Base-by-base conservation (phyloP, 2,888 invertebrate species). In the Thera britannica region DNA sequence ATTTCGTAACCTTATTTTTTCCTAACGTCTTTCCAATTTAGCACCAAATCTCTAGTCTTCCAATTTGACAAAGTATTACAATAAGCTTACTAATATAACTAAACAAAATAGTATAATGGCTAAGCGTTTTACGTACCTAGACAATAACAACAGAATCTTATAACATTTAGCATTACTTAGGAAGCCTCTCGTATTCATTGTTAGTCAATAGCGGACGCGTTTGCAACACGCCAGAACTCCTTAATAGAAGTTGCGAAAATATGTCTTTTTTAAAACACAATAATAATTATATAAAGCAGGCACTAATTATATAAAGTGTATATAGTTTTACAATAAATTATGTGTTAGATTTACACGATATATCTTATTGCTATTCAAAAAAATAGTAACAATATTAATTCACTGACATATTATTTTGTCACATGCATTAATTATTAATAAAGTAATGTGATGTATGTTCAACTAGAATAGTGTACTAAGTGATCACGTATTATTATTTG, bases 31-130 rank as follows among this genome's bases (percentile, higher is more conserved):
- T 88, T 88, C 88, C 89, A 89, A 89, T 92, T 92, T 93, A 93
- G 93, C 93, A 93, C 93, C 93, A 92, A 92, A 91, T 88, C 89
- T 79, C 89, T 89, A 93, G 93, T 93, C 93, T 93, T 93, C 92
- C 93, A 92, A 92, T 92, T 90, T 83, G 84, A 87, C 86, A 85
- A 88, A 86, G 79, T 87, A 90, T 87, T 79, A 86, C 85, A 88
- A 90, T 90, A 89, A 92, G 92, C 93, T 88, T 91, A 91, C 81
- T 81, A 75, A 67, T 77, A 66, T 77, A 86, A 87, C 82, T 87
- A 91, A 90, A 86, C 90, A 90, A 92, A 52, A 92, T 88, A 85
- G 83, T 90, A 41, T 62, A 91, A 87, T 88, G 88, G 89, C 93
- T 93, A 93, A 90, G 93, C 92, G 85, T 92, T 87, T 90, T 68